Evolutionary conservation across 1,140 invertebrate species (phyloP).

Genomic region (Heliconius nattereri): DNA sequence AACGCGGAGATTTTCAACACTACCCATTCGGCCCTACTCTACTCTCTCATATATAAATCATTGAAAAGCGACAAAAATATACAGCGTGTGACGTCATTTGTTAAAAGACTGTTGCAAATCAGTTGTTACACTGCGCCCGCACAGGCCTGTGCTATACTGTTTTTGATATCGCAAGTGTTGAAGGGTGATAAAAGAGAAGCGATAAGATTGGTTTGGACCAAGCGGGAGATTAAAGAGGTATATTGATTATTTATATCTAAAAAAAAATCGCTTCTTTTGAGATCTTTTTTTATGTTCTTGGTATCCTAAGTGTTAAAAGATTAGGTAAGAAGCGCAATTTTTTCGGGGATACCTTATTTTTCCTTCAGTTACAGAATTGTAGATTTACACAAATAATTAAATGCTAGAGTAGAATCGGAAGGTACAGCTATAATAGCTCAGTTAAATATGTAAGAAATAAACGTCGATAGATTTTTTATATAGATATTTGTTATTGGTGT

Average conservation of each 20-base stretch:
- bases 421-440: too few species aligned
- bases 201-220: constrained; percentile 58
- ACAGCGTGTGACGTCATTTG: constrained; percentile 89
- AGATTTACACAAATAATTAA: too few species aligned
- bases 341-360: too few species aligned
- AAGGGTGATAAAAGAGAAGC: constrained; percentile 65
- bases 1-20: constrained; percentile 88
- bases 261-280: neutral
- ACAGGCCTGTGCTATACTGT: constrained; percentile 89
- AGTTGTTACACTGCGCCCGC: constrained; percentile 80
- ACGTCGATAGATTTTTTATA: too few species aligned
- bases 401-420: too few species aligned
- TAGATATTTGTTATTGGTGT: too few species aligned
- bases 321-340: too few species aligned
- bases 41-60: constrained; percentile 94
- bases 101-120: constrained; percentile 94
- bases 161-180: constrained; percentile 88
- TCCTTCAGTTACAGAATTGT: too few species aligned
- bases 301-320: too few species aligned
- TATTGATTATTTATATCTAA: neutral
- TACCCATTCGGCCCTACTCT: constrained; percentile 90
- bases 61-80: constrained; percentile 89
- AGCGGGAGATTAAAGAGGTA: constrained; percentile 63
- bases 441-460: too few species aligned
- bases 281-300: too few species aligned